Percentiles rank a stretch among this genome's conserved stretches.
Evolutionary conservation across 2,888 invertebrate species (phyloP).

Genomic region (Epirrhoe tristata): DNA sequence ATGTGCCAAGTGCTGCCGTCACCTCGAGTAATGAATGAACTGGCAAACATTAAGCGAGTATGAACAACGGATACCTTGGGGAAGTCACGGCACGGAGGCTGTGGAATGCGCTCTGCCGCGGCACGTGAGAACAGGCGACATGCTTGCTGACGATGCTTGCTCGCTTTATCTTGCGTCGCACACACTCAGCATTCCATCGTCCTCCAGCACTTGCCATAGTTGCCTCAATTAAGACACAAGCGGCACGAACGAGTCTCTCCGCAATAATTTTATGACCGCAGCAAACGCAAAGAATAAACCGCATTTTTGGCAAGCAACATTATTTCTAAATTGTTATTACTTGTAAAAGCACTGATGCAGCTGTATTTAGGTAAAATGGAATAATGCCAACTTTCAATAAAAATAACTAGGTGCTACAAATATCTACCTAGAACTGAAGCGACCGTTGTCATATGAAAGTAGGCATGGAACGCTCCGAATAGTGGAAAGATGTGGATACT

Average conservation of each 20-base stretch:
- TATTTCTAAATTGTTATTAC: slow-evolving; percentile 59
- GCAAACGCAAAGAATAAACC: slow-evolving; percentile 44
- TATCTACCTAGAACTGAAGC: slow-evolving; percentile 48
- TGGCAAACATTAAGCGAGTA: slow-evolving; percentile 43
- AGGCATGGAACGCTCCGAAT: slow-evolving; percentile 46
- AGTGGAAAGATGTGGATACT: slow-evolving; percentile 46
- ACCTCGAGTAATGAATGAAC: slow-evolving; percentile 60
- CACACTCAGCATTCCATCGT: slow-evolving; percentile 56
- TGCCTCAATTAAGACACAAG: slow-evolving; percentile 57
- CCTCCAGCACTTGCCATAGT: slow-evolving; percentile 47
- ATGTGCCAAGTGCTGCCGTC: slow-evolving; percentile 50
- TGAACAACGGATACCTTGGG: slow-evolving; percentile 48
- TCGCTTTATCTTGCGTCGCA: slow-evolving; percentile 56
- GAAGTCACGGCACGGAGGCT: slow-evolving; percentile 35
- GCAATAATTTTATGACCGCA: slow-evolving; percentile 47
- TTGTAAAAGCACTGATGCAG: slow-evolving; percentile 56
- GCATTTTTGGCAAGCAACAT: slow-evolving; percentile 56
- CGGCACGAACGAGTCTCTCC: slow-evolving; percentile 43
- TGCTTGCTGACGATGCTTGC: slow-evolving; percentile 57
- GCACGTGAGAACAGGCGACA: slow-evolving; percentile 54
- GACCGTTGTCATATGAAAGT: slow-evolving; percentile 47
- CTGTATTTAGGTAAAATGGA: slow-evolving; percentile 68
- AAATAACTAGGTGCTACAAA: slow-evolving; percentile 52
- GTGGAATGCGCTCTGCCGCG: slow-evolving; percentile 48
- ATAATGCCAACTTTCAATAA: slow-evolving; percentile 68